Conservation (phyloP, 2,888 invertebrate species). For the Rhaphigaster nebulosa region DNA sequence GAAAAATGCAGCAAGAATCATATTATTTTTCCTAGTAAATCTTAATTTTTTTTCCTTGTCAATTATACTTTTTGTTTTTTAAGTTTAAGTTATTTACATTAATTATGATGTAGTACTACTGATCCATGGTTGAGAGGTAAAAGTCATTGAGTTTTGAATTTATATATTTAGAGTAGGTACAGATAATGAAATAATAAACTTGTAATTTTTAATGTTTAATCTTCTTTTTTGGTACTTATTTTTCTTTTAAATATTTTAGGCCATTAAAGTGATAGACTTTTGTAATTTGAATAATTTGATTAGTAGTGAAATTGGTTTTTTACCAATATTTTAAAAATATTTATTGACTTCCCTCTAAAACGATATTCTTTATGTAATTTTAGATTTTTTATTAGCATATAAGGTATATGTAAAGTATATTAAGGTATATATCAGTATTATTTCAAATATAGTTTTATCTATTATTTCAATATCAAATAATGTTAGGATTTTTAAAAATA, state of each 20-base stretch:
- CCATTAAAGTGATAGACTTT: too few species aligned
- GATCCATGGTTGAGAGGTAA: not conserved
- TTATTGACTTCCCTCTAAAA: not conserved
- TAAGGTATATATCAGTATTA: constrained; percentile 41
- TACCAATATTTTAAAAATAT: not conserved
- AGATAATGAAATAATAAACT: too few species aligned
- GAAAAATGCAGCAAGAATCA: constrained; percentile 23
- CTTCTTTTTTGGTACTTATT: too few species aligned
- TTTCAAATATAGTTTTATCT: not conserved
- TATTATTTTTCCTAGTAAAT: not conserved
- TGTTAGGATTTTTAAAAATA: not conserved
- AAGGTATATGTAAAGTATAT: not conserved
- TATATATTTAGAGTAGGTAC: too few species aligned
- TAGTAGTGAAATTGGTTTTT: not conserved
- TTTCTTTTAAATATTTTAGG: too few species aligned
- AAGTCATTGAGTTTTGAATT: too few species aligned
- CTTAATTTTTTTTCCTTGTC: not conserved
- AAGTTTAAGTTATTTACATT: too few species aligned
- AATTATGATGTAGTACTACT: too few species aligned
- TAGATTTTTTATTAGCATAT: not conserved
- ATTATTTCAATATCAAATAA: not conserved
- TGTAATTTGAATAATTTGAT: too few species aligned
- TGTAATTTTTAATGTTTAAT: too few species aligned
- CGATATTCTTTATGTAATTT: not conserved
- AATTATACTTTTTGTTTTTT: not conserved